Percentiles rank a stretch among this genome's conserved stretches.
These are phyloP conservation scores for Bucorvus abyssinicus DNA, from an alignment of 2,797 vertebrate species.

Conservation along the genomic window DNA sequence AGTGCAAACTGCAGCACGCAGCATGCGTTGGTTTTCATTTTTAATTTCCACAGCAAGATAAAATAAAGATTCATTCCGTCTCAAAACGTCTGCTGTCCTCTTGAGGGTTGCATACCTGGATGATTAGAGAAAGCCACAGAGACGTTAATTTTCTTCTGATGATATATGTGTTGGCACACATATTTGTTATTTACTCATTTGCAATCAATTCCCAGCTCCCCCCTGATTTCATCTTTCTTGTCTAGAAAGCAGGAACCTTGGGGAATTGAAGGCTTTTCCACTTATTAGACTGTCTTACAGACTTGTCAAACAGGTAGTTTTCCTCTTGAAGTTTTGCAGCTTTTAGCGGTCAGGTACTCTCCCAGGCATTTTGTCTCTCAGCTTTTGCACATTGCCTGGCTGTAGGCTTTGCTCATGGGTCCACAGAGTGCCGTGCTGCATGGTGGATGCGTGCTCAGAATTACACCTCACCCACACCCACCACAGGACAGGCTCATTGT, in stretches of 20 bases:
- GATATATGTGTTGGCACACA: not conserved
- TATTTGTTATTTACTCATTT: not conserved
- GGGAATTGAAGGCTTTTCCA: not conserved
- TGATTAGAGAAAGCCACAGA: not conserved
- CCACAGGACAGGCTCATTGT: not conserved
- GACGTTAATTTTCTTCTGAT: not conserved
- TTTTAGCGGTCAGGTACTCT: not conserved
- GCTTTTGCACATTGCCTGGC: not conserved
- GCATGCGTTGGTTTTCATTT: not conserved
- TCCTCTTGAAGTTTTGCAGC: not conserved
- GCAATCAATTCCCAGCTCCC: not conserved
- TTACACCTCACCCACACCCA: not conserved
- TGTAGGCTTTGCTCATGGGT: not conserved
- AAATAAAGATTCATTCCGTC: not conserved
- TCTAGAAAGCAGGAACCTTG: not conserved
- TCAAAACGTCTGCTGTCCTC: not conserved
- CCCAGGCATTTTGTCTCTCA: not conserved
- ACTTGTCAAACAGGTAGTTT: not conserved
- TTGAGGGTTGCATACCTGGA: not conserved
- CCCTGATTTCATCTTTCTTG: not conserved
- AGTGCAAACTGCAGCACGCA: not conserved
- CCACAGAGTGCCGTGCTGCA: not conserved
- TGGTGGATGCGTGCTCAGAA: accelerated
- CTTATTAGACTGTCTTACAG: not conserved
- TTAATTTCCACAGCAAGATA: not conserved